Base-by-base conservation (phyloP, 2,797 vertebrate genomes). In the Coccyzus lansbergi region DNA sequence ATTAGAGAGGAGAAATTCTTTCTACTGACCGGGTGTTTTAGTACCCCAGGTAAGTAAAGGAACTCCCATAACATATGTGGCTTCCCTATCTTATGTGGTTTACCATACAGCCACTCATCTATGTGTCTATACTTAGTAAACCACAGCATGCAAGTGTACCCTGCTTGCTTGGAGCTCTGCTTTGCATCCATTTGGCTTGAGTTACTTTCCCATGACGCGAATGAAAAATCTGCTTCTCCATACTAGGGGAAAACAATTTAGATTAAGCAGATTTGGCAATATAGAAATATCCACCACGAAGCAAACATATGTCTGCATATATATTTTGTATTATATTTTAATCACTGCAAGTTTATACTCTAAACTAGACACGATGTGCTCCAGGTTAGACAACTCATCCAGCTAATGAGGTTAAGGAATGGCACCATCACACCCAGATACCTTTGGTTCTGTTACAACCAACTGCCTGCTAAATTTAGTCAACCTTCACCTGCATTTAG, bases 121-220 rank as follows among this genome's bases (percentile, higher is more conserved):
- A 64, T 72, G 15, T 74, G 31, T 49, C 89, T 87, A 15, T 63
- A 36, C 14, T 53, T 78, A 62, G 26, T 48, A 83, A 82, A 76
- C 60, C 33, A n/a, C 1, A 0, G 3, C 29, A 58, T 7, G 4
- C 7, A 78, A 52, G 28, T 2, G 3, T 25, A 49, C 29, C 13
- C 26, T 42, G 62, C 40, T 72, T 67, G 51, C 9, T 7, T 83
- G 26, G 40, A 85, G 26, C 53, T 63, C 21, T 72, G 3, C 15
- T 68, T 49, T 62, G 19, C 72, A 46, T 60, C 34, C 4, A 2
- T 56, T 83, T 76, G 48, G 38, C 74, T 70, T 75, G 31, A 91
- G 22, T 24, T 67, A 10, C 38, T 83, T 77, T 83, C 46, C 56
- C 24, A 33, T 31, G 36, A 38, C 4, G 48, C 48, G 29, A 64